phyloP scores from a whole-genome alignment of 1,140 invertebrate genomes.

The Caenorhabditis latens region DNA sequence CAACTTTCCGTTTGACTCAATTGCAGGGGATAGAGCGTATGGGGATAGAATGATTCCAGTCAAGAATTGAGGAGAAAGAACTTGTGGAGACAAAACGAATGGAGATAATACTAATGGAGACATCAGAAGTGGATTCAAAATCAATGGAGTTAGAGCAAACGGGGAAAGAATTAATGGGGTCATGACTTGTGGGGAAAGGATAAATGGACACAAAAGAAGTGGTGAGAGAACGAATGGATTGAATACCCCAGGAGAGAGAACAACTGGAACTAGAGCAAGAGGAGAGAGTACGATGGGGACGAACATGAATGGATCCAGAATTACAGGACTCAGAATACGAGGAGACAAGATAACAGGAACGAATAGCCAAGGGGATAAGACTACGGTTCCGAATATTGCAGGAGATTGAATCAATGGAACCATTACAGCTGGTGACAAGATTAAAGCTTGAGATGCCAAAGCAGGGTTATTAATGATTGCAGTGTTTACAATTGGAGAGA shows the following conservation, averaged over 20 bases:
- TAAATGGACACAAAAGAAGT: slow-evolving; percentile 61
- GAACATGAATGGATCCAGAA: slow-evolving; percentile 65
- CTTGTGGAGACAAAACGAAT: slow-evolving; percentile 63
- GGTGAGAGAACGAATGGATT: slow-evolving; percentile 63
- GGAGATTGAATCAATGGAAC: slow-evolving; percentile 40
- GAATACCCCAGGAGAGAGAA: slow-evolving; percentile 62
- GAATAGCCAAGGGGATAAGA: slow-evolving; percentile 70
- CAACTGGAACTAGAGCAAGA: slow-evolving; percentile 49
- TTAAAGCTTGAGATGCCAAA: slow-evolving; percentile 54
- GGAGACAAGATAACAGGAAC: slow-evolving; percentile 72
- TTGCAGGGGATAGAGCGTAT: slow-evolving; percentile 73
- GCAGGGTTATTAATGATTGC: slow-evolving; percentile 68
- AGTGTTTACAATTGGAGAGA: slow-evolving; percentile 67
- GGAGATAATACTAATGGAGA: slow-evolving; percentile 62
- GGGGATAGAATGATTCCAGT: slow-evolving; percentile 70
- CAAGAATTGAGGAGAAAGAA: slow-evolving; percentile 70
- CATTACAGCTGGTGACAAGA: slow-evolving; percentile 65
- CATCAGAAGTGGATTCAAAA: slow-evolving; percentile 56
- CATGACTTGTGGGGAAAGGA: slow-evolving; percentile 61
- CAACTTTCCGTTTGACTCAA: slow-evolving; percentile 67
- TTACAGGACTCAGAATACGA: slow-evolving; percentile 67
- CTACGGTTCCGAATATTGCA: slow-evolving; percentile 57
- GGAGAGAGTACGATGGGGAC: slow-evolving; percentile 64
- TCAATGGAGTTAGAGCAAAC: slow-evolving; percentile 62
- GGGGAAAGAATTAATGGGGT: slow-evolving; percentile 65